Base-by-base conservation (phyloP, 2,797 vertebrate genomes). In the Salmo trutta region DNA sequence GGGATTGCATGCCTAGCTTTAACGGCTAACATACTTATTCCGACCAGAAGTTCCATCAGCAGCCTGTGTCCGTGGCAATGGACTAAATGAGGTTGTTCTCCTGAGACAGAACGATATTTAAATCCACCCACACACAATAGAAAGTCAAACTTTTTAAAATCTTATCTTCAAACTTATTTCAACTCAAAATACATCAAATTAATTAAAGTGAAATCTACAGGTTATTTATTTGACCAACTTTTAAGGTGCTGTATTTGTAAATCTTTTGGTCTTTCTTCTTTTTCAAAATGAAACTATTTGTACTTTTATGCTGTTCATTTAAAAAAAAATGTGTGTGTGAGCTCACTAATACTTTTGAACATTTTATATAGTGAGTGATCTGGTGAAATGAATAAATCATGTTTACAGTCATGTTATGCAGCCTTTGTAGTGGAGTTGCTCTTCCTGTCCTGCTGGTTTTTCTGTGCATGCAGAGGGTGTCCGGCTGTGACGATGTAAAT, bases 401-500 rank as follows among this genome's bases (percentile, higher is more conserved):
- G 75, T 79, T 77, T 73, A 79, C 80, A 82, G 75, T n/a, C 78
- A 31, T 79, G 24, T 33, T 71, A 47, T 53, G 36, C 77, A 41
- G 29, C 79, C 71, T 75, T 31, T 81, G 72, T 73, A 78, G 77
- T 83, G 76, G 19, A 5, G 64, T 81, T 70, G 36, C 62, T 83
- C 36, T 21, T 54, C 70, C 78, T 78, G 15, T 81, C 82, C 83
- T 84, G 85, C 87, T 90, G 90, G n/a, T 2, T 14, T 78, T 47
- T 73, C 47, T 69, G 68, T 65, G 71, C 24, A 73, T 56, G 68
- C 75, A 51, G 70, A 31, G 27, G 5, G 75, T 67, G 69, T 89
- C 82, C 83, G 81, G 77, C 82, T 84, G 83, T 68, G 56, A 83
- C 5, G 1, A n/a, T 66, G 83, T 92, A 75, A 82, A 92, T 91